phyloP scores from a whole-genome alignment of 2,113 vertebrate species.

The Capricornis sumatraensis region DNA sequence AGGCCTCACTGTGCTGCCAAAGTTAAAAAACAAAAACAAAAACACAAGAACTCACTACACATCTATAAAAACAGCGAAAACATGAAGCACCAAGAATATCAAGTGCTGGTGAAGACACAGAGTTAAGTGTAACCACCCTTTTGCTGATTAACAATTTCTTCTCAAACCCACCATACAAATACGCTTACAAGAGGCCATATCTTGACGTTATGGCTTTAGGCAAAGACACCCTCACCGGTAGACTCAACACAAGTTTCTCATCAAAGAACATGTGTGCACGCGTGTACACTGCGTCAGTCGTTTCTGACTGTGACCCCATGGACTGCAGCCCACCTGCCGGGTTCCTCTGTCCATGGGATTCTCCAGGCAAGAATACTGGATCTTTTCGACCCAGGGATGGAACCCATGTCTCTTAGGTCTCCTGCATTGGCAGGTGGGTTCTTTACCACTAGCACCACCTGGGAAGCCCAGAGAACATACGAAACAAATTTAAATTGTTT shows the following conservation, averaged over 20 bases:
- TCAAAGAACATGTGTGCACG: background rate
- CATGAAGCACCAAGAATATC: background rate
- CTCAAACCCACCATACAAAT: background rate
- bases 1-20: background rate
- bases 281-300: rapidly evolving
- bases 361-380: background rate
- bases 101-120: background rate
- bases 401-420: background rate
- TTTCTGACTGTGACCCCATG: background rate
- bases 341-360: background rate
- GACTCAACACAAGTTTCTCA: background rate
- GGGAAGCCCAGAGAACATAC: background rate
- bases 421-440: background rate
- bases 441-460: background rate
- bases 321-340: rapidly evolving
- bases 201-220: background rate
- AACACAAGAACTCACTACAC: background rate
- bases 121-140: background rate
- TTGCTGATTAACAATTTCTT: background rate
- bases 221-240: background rate
- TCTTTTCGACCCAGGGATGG: background rate
- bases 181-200: background rate
- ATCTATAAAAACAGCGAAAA: background rate
- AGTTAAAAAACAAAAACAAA: background rate
- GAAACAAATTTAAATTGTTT: background rate